Base-by-base conservation (phyloP, 2,888 invertebrate genomes). In the Diarsia brunnea region DNA sequence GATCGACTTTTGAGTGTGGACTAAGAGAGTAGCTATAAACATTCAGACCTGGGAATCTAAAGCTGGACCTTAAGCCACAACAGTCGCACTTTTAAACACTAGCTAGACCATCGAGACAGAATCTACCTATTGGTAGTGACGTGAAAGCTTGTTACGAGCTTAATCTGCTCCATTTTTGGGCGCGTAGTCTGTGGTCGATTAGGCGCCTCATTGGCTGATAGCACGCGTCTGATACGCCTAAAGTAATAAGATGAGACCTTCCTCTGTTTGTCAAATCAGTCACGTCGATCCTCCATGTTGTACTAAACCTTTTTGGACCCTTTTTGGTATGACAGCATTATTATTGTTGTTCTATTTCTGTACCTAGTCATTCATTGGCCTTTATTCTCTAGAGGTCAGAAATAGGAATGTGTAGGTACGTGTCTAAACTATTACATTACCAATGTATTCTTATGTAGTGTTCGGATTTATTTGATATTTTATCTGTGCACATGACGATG, bases 221-320 rank as follows among this genome's bases (percentile, higher is more conserved):
- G 60, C 64, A 75, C 65, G 58, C 61, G 43, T 70, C 75, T 49
- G 61, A 16, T 19, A 69, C 53, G 51, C 47, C 64, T 64, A 53
- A n/a, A 4, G 74, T 82, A 79, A 86, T 72, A 60, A 86, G 75
- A 84, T 81, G 63, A 84, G 73, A 67, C 73, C 81, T 73, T 73
- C 47, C 31, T n/a, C 83, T 78, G 69, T 67, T 85, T 86, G 67
- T 67, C 16, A 85, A 85, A 81, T 86, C 78, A 73, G 83, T 87
- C 86, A 86, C 87, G 86, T 86, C 73, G 64, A 60, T 69, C 60
- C 76, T 69, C 69, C 60, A 45, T 73, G 85, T 85, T 74, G 68
- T 60, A 78, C 69, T 47, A 70, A 61, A 78, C 81, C 72, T 81
- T 85, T 78, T 77, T 66, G 47, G 76, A 31, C 74, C 82, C 75